Evolutionary conservation across 2,797 vertebrate genomes (phyloP).

Genomic region (Dromococcyx pavoninus): DNA sequence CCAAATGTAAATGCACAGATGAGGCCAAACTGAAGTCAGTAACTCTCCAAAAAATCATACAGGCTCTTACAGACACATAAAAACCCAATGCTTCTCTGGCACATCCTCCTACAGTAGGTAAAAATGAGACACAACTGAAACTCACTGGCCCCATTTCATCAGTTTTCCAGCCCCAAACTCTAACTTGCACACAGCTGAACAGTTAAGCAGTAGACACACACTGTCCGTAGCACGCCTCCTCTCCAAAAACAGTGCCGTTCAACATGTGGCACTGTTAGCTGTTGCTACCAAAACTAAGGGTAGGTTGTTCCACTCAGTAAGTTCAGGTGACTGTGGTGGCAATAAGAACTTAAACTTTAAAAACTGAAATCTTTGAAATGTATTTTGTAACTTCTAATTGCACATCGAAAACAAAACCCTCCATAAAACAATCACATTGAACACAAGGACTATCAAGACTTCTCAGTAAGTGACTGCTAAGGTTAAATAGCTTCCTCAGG

Average conservation of each 20-base stretch:
- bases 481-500: neutral
- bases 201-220: neutral
- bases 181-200: neutral
- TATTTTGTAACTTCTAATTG: neutral
- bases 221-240: rapidly evolving
- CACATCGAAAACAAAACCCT: neutral
- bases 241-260: rapidly evolving
- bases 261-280: neutral
- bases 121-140: neutral
- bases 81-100: neutral
- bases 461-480: neutral
- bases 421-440: neutral
- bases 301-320: neutral
- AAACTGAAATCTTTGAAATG: neutral
- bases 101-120: neutral
- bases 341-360: neutral
- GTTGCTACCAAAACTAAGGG: neutral
- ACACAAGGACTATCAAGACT: neutral
- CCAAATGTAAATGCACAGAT: neutral
- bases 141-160: neutral
- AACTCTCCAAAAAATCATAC: neutral
- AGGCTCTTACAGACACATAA: neutral
- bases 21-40: neutral
- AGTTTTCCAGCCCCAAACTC: neutral
- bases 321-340: neutral